Evolutionary conservation across 2,888 invertebrate species (phyloP).

Genomic region (Gasteruption jaculator): DNA sequence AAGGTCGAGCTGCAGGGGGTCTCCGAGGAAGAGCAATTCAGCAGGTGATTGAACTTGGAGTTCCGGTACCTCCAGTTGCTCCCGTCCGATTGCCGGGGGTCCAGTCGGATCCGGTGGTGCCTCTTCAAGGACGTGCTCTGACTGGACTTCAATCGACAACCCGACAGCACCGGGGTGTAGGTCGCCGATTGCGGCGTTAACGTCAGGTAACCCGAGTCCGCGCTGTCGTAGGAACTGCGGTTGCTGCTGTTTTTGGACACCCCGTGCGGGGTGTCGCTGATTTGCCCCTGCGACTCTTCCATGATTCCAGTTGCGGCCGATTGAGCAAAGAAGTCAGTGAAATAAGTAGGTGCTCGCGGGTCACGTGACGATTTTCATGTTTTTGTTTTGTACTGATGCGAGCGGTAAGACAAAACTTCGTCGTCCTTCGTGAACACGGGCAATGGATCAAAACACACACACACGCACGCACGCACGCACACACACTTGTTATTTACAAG

Average conservation of each 20-base stretch:
- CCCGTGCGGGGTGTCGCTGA: constrained; percentile 28
- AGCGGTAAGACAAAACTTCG: too few species aligned
- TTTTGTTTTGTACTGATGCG: too few species aligned
- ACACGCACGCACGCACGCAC: too few species aligned
- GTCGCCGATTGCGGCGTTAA: constrained; percentile 32
- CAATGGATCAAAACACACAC: too few species aligned
- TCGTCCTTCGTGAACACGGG: too few species aligned
- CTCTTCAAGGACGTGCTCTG: constrained; percentile 5
- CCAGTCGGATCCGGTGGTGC: constrained; percentile 21
- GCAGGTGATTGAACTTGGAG: constrained; percentile 25
- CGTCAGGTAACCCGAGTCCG: constrained; percentile 38
- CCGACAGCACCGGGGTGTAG: constrained; percentile 23
- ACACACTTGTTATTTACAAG: too few species aligned
- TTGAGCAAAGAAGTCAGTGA: too few species aligned
- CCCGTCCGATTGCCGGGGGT: constrained; percentile 29
- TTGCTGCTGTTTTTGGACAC: constrained; percentile 20
- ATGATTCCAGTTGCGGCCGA: constrained; percentile 19
- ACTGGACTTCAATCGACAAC: constrained; percentile 21
- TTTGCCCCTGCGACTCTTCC: constrained; percentile 23
- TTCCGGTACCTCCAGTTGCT: constrained; percentile 24
- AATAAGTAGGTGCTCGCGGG: too few species aligned
- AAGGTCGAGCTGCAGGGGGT: constrained; percentile 16
- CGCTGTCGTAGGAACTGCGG: constrained; percentile 26
- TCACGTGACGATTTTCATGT: not conserved
- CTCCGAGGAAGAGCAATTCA: constrained; percentile 26